Percentiles rank a stretch among this genome's conserved stretches.
These are phyloP conservation scores for Pitangus sulphuratus DNA, from an alignment of 2,797 vertebrate genomes.

Conservation along the genomic window DNA sequence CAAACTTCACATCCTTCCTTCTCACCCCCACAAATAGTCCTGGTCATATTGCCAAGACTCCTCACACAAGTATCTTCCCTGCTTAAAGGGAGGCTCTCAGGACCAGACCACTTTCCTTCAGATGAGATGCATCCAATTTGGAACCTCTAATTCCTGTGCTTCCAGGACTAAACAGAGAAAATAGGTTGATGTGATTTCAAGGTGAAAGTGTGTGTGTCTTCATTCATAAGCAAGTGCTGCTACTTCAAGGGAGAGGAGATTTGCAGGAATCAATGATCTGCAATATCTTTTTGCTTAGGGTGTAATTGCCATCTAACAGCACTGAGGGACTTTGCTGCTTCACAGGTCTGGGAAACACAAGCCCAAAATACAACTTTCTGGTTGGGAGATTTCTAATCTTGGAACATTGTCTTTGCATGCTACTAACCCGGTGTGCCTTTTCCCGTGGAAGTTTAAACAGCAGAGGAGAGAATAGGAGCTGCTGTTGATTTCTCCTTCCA, in stretches of 20 bases:
- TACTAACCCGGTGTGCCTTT: not conserved
- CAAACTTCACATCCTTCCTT: not conserved
- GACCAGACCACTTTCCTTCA: not conserved
- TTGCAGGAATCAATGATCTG: constrained; percentile 69
- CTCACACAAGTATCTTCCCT: not conserved
- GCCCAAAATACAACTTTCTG: constrained; percentile 42
- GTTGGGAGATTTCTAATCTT: constrained; percentile 52
- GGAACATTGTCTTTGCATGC: constrained; percentile 9
- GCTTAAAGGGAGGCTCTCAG: not conserved
- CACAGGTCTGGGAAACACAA: constrained; percentile 4
- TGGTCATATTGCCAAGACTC: fast-evolving
- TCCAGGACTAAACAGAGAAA: constrained; percentile 33
- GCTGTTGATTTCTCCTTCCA: not conserved
- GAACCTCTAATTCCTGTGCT: not conserved
- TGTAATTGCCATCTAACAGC: constrained; percentile 56
- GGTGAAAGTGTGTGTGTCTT: constrained; percentile 50
- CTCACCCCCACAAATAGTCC: not conserved
- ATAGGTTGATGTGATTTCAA: constrained; percentile 45
- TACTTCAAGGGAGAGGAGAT: constrained; percentile 56
- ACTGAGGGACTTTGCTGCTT: constrained; percentile 15
- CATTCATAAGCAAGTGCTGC: constrained; percentile 60
- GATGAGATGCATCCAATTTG: constrained; percentile 15
- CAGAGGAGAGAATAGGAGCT: not conserved
- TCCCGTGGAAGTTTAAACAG: not conserved
- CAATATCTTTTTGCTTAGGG: constrained; percentile 65